Percentiles rank a stretch among this genome's conserved stretches.
phyloP scores from a whole-genome alignment of 1,140 invertebrate genomes.

The Aphaenogaster ashmeadi region DNA sequence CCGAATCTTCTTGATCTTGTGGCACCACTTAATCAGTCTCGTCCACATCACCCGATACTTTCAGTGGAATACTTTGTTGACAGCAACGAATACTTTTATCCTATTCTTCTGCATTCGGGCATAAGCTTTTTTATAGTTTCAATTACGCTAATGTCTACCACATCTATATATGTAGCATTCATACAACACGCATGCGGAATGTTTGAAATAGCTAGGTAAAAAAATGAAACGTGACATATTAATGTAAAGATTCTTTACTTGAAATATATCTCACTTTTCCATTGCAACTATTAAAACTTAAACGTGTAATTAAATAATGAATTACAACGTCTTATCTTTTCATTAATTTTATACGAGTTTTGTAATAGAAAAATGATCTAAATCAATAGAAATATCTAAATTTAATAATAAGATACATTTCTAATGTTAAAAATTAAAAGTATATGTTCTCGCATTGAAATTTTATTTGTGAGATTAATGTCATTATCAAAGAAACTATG shows the following conservation, averaged over 20 bases:
- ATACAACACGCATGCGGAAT: conserved; percentile 69
- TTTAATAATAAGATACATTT: not conserved
- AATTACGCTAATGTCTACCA: conserved; percentile 34
- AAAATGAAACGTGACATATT: not conserved
- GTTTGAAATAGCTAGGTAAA: conserved; percentile 69
- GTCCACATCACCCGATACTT: conserved; percentile 14
- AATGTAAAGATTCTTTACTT: not conserved
- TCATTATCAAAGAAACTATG: not conserved
- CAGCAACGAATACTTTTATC: conserved; percentile 63
- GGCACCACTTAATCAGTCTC: conserved; percentile 60
- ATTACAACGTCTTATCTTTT: not conserved
- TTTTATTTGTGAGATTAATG: conserved; percentile 7
- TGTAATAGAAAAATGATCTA: not conserved
- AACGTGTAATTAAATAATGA: not conserved
- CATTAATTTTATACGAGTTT: not conserved
- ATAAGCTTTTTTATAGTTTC: not conserved
- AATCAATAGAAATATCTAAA: not conserved
- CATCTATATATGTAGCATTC: conserved; percentile 58
- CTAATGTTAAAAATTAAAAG: not conserved
- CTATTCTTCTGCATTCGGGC: conserved; percentile 12
- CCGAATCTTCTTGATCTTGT: conserved; percentile 53
- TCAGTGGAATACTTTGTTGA: conserved; percentile 62
- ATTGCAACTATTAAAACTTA: not conserved
- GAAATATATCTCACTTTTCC: not conserved
- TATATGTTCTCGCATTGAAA: not conserved